Evolutionary conservation across 1,140 invertebrate species (phyloP).

Genomic region (Meteorus sp.): DNA sequence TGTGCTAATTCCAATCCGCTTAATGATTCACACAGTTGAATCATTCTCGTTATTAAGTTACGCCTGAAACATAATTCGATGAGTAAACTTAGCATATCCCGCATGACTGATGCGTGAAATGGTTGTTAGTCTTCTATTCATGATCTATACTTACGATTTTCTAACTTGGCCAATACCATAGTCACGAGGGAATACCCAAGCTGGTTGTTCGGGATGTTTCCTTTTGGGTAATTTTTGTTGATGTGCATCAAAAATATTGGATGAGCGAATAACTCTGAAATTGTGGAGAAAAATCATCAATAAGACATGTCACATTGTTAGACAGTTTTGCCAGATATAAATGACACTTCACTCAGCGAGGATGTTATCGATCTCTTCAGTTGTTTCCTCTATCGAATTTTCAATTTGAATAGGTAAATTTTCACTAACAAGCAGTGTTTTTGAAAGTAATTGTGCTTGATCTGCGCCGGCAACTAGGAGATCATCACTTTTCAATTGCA

Average conservation of each 20-base stretch:
- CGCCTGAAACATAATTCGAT: slow-evolving; percentile 60
- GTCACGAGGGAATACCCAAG: slow-evolving; percentile 69
- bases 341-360: slow-evolving; percentile 47
- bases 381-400: slow-evolving; percentile 46
- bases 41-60: slow-evolving; percentile 69
- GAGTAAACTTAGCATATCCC: slow-evolving; percentile 13
- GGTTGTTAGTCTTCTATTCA: slow-evolving; percentile 7
- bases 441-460: slow-evolving; percentile 76
- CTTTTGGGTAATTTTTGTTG: slow-evolving; percentile 75
- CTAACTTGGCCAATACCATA: slow-evolving; percentile 73
- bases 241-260: slow-evolving; percentile 77
- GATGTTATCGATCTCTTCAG: slow-evolving; percentile 49
- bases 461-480: slow-evolving; percentile 70
- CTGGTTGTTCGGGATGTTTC: slow-evolving; percentile 69
- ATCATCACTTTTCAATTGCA: slow-evolving; percentile 64
- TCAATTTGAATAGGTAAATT: slow-evolving; percentile 64
- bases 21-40: slow-evolving; percentile 71
- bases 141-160: slow-evolving; percentile 66
- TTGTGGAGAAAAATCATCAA: slow-evolving; percentile 24
- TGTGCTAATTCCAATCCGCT: slow-evolving; percentile 59
- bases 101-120: background rate
- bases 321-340: background rate
- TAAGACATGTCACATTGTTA: background rate
- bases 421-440: slow-evolving; percentile 67
- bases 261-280: slow-evolving; percentile 65